Base-by-base conservation (phyloP, 2,888 invertebrate species). In the Gibbula magus region DNA sequence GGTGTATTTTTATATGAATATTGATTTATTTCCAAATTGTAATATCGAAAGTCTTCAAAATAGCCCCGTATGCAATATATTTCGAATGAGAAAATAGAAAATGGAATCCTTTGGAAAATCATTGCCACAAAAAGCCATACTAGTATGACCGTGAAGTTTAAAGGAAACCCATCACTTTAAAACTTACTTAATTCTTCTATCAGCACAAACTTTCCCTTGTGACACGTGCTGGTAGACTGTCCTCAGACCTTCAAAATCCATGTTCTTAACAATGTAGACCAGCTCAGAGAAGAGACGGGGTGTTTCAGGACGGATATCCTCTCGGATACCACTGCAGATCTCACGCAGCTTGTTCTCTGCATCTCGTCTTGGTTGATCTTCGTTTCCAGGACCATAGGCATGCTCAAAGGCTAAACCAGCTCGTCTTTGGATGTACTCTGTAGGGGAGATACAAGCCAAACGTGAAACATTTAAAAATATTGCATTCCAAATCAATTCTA, bases 401-500 rank as follows among this genome's bases (percentile, higher is more conserved):
- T 88, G 88, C n/a, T 82, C 78, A 70, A 84, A 88, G 54, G 81
- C 67, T 8, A 87, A 7, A 16, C 56, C 39, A 35, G 39, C 61
- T 25, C 56, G 35, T 20, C 35, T 70, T 35, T 35, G 32, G n/a
- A 70, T 70, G 39, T 70, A 70, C 18, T 70, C 70, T 70, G 20
- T 18, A 18, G 16, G 32, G 95, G 95, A 0, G 93, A 93, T 0
- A 95, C 94, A 94, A 87, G 95, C 45, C 45, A 13, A 45, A 10
- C 1, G 45, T 45, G 45, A 45, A 45, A 5, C 13, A 10, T 1
- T 10, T 45, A 13, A 13, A 10, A 45, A 8, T 1, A 45, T 1
- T 5, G 5, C n/a, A n/a, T n/a, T n/a, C n/a, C n/a, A n/a, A n/a
- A n/a, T n/a, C n/a, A n/a, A n/a, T n/a, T 45, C 45, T 45, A 35